These are phyloP conservation scores for Chanos chanos DNA, from an alignment of 2,797 vertebrate species.

Conservation along the genomic window DNA sequence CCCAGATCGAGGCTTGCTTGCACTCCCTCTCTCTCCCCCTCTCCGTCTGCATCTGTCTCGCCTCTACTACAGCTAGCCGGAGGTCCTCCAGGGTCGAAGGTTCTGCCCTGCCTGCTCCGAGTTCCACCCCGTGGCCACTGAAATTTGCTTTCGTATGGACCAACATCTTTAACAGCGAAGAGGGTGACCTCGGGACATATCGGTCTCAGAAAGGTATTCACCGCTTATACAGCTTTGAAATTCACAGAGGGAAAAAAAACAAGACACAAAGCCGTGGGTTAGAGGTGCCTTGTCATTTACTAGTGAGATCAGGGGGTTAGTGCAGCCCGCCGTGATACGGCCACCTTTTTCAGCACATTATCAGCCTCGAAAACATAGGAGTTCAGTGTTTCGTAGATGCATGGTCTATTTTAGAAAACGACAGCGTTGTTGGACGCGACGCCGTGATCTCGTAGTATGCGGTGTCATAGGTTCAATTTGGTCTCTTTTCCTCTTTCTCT, in stretches of 20 bases:
- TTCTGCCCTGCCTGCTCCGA: conserved; percentile 82
- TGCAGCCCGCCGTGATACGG: conserved; percentile 61
- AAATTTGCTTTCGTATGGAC: conserved; percentile 75
- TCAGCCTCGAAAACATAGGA: conserved; percentile 39
- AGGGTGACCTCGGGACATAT: conserved; percentile 78
- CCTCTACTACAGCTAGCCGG: conserved; percentile 69
- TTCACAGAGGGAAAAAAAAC: conserved; percentile 48
- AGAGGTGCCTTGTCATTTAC: conserved; percentile 87
- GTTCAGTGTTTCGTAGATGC: conserved; percentile 52
- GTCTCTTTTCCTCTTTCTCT: conserved; percentile 39
- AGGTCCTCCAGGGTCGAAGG: conserved; percentile 90
- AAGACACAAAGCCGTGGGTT: conserved; percentile 89
- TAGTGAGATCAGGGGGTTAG: conserved; percentile 73
- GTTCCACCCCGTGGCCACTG: conserved; percentile 56
- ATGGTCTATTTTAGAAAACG: conserved; percentile 35
- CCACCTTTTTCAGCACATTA: conserved; percentile 40
- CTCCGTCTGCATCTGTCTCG: conserved; percentile 65
- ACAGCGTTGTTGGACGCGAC: conserved; percentile 40
- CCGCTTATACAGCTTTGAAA: conserved; percentile 64
- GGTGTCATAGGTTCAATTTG: conserved; percentile 62
- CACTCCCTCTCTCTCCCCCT: conserved; percentile 59
- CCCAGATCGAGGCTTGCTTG: conserved; percentile 65
- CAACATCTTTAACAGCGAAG: conserved; percentile 73
- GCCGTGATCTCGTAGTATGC: conserved; percentile 42
- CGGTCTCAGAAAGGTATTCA: conserved; percentile 77